Evolutionary conservation across 53 echinoderm and acorn worm genomes (phyloP), one percentile per base, ranked within the genome.

Genomic region (Holothuria leucospilota): DNA sequence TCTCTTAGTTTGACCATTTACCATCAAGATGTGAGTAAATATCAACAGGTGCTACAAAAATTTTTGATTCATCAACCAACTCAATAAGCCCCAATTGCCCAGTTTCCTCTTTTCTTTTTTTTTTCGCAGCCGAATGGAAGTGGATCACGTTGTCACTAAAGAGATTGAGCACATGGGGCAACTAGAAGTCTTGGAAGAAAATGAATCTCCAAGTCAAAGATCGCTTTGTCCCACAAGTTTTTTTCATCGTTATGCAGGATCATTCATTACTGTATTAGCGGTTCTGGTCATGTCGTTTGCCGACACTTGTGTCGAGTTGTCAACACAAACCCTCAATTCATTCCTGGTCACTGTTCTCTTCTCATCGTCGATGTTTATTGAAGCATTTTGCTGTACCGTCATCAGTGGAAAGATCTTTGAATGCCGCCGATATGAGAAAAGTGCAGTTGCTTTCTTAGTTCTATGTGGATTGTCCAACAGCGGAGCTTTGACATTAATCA

Each of bases 251-350:
- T 56, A 56, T 26, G 59, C 30, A 12, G 78, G 78, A 12, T 52
- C 78, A 29, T 21, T 78, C 28, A 59, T 59, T 25, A 59, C 78
- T 5, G 2, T 78, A 4, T 46, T 53, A 25, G 78, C 56, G 14
- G 59, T 78, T 20, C 20, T 78, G 15, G 18, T 78, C 9, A 29
- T 78, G 78, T 78, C 78, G 53, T 23, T 78, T 20, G 53, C 78
- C 20, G 78, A 78, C 30, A 24, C 29, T 3, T 56, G 56, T 52
- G 26, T 59, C 23, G 78, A 52, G 29, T 25, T 53, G 13, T 41
- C 46, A 24, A 56, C 78, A 5, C 53, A 78, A 58, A 25, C 20
- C n/a, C 29, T 52, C 27, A 20, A 78, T 10, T 51, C 78, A 13
- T 23, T 78, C 14, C 59, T 52, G 23, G 78, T 56, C 12, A 56